Evolutionary conservation across 2,888 invertebrate species (phyloP), one percentile per base, ranked within the genome.

Genomic region (Sphaerophoria rueppellii): DNA sequence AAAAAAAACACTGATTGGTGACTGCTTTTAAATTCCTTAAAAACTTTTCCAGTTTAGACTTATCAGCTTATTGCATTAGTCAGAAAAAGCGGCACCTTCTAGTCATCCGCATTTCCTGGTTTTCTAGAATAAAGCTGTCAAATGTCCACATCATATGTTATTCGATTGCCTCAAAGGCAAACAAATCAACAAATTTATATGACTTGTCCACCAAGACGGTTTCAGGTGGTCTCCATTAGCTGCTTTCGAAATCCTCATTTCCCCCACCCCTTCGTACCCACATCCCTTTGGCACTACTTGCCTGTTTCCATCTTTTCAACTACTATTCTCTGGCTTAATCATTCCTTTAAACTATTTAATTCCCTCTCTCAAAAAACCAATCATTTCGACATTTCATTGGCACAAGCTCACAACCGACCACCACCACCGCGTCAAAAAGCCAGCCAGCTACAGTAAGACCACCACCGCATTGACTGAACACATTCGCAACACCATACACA

Each of bases 381-480:
- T 80, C 70, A 75, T 72, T 75, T 80, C 9, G 35, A 80, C 70
- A 75, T 75, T 80, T 80, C 75, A 83, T 80, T 83, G 75, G 78
- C 58, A 50, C 65, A 48, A 73, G 60, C 73, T 43, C 67, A 69
- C 40, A 57, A 57, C 57, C 50, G 24, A 35, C 37, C 40, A 24
- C 24, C 24, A 35, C 37, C 40, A 24, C 24, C 24, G 24, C 24
- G 24, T 24, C 24, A 24, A 24, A 24, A 24, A 14, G 61, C 60
- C 52, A 35, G 34, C 61, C 14, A 57, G 16, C 57, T 7, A 24
- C n/a, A 46, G 9, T 4, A 57, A 57, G 34, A 60, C 73, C 70
- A 60, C 73, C 70, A 71, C 46, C 65, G 67, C 48, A 69, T 63
- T 46, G 58, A 34, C 48, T 55, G 78, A 24, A 40, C 63, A 37